These are phyloP conservation scores for Rhamphomyia laevipes DNA, from an alignment of 2,888 invertebrate species.

Conservation along the genomic window DNA sequence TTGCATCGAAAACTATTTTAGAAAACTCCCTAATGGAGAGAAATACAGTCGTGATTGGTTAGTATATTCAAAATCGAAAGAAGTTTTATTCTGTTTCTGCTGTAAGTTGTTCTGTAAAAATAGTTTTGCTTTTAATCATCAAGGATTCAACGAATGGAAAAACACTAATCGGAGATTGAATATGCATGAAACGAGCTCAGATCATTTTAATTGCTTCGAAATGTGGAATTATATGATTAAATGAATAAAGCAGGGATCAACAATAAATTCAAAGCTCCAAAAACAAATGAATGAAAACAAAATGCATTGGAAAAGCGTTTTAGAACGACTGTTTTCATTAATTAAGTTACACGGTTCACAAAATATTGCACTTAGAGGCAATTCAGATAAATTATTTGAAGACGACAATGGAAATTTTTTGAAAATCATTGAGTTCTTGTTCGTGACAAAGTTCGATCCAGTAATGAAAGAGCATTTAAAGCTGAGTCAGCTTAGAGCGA, in stretches of 20 bases:
- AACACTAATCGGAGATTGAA: neutral
- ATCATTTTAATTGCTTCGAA: neutral
- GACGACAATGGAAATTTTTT: constrained; percentile 1
- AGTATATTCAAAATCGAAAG: neutral
- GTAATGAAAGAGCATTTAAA: neutral
- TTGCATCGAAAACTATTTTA: neutral
- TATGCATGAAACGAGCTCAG: neutral
- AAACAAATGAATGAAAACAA: neutral
- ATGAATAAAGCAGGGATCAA: neutral
- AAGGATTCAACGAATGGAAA: constrained; percentile 1
- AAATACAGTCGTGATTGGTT: neutral
- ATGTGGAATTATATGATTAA: neutral
- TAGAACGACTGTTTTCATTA: neutral
- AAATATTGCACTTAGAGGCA: neutral
- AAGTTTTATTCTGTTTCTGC: neutral
- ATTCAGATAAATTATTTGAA: neutral
- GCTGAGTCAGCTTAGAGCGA: too few species aligned
- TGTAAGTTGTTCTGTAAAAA: neutral
- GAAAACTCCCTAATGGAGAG: neutral
- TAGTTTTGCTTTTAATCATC: neutral
- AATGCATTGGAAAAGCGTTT: neutral
- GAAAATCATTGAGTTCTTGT: constrained; percentile 1
- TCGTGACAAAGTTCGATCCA: neutral
- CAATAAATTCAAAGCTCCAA: neutral
- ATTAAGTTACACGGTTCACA: neutral